Evolutionary conservation across 2,113 vertebrate genomes (phyloP).

Genomic region (Epinephelus cyanopodus): DNA sequence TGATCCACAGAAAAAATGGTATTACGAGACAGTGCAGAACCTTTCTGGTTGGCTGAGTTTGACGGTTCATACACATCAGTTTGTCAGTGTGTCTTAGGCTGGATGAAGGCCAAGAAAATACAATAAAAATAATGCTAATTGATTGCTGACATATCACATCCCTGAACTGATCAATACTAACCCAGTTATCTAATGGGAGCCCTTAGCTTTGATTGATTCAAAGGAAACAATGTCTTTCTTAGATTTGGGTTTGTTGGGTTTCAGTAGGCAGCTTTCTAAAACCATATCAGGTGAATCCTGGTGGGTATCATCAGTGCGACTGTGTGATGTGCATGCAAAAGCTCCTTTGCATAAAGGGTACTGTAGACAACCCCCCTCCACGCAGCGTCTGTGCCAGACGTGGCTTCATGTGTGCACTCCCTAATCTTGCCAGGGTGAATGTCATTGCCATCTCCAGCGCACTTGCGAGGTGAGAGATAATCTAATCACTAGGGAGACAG

Average conservation of each 20-base stretch:
- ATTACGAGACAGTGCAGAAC: not conserved
- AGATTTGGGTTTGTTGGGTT: not conserved
- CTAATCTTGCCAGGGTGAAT: constrained; percentile 47
- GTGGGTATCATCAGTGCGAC: not conserved
- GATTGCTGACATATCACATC: constrained; percentile 4
- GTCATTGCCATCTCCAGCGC: constrained; percentile 31
- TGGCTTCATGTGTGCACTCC: constrained; percentile 27
- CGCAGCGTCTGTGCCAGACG: not conserved
- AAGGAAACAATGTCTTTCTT: not conserved
- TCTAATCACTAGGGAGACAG: constrained; percentile 53
- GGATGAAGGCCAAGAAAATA: not conserved
- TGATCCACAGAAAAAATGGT: not conserved
- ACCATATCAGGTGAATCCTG: not conserved
- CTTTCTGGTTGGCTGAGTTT: not conserved
- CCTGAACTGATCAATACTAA: constrained; percentile 22
- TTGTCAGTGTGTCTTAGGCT: not conserved
- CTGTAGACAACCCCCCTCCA: not conserved
- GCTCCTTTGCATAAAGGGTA: constrained; percentile 2
- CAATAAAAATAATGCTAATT: constrained; percentile 6
- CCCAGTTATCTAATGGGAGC: constrained; percentile 4
- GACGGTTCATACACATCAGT: not conserved
- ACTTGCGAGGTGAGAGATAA: constrained; percentile 44
- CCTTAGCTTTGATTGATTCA: not conserved
- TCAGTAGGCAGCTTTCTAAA: constrained; percentile 9
- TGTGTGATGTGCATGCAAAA: constrained; percentile 29